Base-by-base conservation (phyloP, 2,888 invertebrate species). In the Hylaea fasciaria region DNA sequence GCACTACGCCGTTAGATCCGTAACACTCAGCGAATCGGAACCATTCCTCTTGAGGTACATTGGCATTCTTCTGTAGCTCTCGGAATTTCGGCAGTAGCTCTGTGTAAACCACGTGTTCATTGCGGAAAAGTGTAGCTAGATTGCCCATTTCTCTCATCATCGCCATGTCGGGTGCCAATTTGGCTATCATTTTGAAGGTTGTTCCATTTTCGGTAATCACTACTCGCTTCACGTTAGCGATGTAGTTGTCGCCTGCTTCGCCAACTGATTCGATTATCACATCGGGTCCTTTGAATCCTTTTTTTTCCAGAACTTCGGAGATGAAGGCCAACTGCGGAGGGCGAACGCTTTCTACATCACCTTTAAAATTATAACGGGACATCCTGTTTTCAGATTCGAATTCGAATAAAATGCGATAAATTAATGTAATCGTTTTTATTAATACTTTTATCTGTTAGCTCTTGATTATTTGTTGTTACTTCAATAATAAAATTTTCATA, bases 121-220 rank as follows among this genome's bases (percentile, higher is more conserved):
- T 86, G 1, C 39, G 68, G 45, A 82, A 83, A 9, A 76, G 2
- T 2, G 61, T 0, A 8, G 3, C 51, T 13, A 65, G 61, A 28
- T 72, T 72, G 45, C 70, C 64, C 13, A 46, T 52, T 11, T 44
- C 4, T 28, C 82, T 70, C 10, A 71, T 0, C n/a, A 46, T 22
- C 62, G 76, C 76, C 0, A 45, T 3, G 0, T 63, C 22, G 0
- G 82, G 76, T 7, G 85, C 83, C n/a, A 85, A 66, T 69, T 87
- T 87, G 0, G 76, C 83, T 8, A 87, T 70, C 66, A 86, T 80
- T 46, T 72, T 77, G 49, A 80, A 74, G 5, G 62, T 59, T 13
- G 66, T 16, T 3, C 71, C 76, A 59, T 74, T 65, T 7, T 72
- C 61, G 16, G 62, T 47, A 3, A 71, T 67, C 0, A 53, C 64